These are phyloP conservation scores for Globicephala melas DNA, from an alignment of 2,113 vertebrate species.

Conservation along the genomic window DNA sequence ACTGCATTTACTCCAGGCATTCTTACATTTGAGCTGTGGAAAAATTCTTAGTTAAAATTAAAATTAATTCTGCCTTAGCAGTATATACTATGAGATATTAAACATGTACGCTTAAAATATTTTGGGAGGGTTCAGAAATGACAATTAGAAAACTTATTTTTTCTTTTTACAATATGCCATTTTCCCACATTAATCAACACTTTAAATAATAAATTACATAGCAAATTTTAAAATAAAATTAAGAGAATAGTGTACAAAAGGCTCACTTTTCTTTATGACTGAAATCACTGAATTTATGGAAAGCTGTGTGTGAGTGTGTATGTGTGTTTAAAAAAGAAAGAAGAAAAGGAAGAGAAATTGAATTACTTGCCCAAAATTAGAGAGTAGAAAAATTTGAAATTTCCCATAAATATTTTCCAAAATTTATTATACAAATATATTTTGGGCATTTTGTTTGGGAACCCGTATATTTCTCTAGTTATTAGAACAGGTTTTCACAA, in stretches of 20 bases:
- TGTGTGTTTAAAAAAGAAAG: neutral
- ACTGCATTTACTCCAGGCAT: conserved; percentile 40
- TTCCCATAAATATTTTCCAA: neutral
- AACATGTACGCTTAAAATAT: conserved; percentile 62
- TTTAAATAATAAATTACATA: conserved; percentile 79
- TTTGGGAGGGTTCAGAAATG: conserved; percentile 58
- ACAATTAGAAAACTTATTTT: conserved; percentile 71
- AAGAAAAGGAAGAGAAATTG: neutral
- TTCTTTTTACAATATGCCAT: conserved; percentile 65
- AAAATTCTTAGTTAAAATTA: conserved; percentile 66
- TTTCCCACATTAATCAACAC: conserved; percentile 75
- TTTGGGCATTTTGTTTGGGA: neutral
- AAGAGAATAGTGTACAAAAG: neutral
- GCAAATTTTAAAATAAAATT: conserved; percentile 68
- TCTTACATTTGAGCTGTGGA: conserved; percentile 41
- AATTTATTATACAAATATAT: neutral
- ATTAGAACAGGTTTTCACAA: neutral
- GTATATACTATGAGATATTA: conserved; percentile 68
- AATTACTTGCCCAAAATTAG: neutral
- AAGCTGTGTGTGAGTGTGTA: neutral
- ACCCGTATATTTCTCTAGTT: neutral
- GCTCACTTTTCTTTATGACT: conserved; percentile 36
- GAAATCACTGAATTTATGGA: conserved; percentile 59
- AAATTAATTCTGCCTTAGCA: conserved; percentile 38
- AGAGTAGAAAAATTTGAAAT: neutral